Conservation (phyloP, 2,797 vertebrate genomes). For the Valencia hispanica region DNA sequence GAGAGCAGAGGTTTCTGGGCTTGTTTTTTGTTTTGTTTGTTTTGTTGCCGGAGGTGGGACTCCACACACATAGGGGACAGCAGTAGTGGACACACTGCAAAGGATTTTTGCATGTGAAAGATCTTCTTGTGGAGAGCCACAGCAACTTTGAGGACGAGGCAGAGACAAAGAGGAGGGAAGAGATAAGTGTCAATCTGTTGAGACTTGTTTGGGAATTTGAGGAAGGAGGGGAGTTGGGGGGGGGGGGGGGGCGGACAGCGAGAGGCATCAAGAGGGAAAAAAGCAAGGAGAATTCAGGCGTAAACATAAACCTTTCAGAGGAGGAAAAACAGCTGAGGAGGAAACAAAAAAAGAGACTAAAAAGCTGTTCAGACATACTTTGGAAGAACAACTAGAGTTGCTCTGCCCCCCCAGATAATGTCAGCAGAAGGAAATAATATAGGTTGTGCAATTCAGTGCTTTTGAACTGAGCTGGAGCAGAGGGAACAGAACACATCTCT, state of each 20-base stretch:
- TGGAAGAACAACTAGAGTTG: slow-evolving; percentile 31
- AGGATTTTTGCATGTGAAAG: slow-evolving; percentile 30
- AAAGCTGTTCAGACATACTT: slow-evolving; percentile 29
- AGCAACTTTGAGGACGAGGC: slow-evolving; percentile 51
- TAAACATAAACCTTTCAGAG: slow-evolving; percentile 67
- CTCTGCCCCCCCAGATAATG: slow-evolving; percentile 47
- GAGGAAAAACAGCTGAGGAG: background rate
- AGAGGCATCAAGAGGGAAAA: slow-evolving; percentile 55
- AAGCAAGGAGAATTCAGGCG: slow-evolving; percentile 56
- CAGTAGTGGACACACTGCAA: slow-evolving; percentile 23
- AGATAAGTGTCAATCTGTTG: slow-evolving; percentile 85
- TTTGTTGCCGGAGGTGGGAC: slow-evolving; percentile 22
- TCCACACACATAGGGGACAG: slow-evolving; percentile 34
- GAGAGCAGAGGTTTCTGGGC: slow-evolving; percentile 41
- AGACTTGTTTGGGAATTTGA: slow-evolving; percentile 89
- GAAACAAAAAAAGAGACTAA: slow-evolving; percentile 17
- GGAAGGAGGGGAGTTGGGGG: slow-evolving; percentile 73
- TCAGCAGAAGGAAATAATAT: slow-evolving; percentile 57
- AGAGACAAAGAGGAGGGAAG: slow-evolving; percentile 71
- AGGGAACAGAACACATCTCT: slow-evolving; percentile 55
- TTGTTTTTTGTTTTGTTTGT: slow-evolving; percentile 23
- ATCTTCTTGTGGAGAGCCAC: slow-evolving; percentile 32
- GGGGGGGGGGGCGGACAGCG: slow-evolving; percentile 54
- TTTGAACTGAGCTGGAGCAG: slow-evolving; percentile 59
- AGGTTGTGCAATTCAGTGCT: slow-evolving; percentile 77